These are phyloP conservation scores for Mareca penelope DNA, from an alignment of 2,797 vertebrate species.

Conservation along the genomic window DNA sequence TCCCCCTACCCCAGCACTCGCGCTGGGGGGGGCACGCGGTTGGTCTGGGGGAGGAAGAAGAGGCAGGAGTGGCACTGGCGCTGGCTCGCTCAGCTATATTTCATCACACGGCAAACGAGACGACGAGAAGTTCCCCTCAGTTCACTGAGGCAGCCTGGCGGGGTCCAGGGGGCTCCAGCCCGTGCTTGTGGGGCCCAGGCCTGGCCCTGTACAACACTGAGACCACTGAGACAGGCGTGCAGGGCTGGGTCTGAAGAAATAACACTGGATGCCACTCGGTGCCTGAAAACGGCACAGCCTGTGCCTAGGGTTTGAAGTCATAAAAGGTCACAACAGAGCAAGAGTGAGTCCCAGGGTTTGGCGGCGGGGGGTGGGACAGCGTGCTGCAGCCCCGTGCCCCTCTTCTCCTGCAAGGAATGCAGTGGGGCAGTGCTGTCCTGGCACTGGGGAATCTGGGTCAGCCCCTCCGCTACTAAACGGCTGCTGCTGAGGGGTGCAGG, in stretches of 20 bases:
- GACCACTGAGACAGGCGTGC: conserved; percentile 8
- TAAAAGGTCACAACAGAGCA: background rate
- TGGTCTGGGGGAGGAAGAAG: fast-evolving
- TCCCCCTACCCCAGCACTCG: too few species aligned
- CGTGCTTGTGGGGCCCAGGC: background rate
- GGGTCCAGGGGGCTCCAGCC: background rate
- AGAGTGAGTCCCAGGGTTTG: background rate
- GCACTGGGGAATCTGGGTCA: background rate
- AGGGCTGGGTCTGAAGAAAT: background rate
- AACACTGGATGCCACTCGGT: background rate
- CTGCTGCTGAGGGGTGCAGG: background rate
- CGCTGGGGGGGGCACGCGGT: fast-evolving
- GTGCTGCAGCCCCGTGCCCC: background rate
- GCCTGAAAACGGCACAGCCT: background rate
- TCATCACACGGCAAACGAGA: conserved; percentile 28
- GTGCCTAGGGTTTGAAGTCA: background rate
- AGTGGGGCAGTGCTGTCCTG: background rate
- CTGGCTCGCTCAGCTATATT: conserved; percentile 54
- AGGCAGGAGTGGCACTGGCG: fast-evolving
- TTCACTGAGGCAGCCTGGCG: background rate
- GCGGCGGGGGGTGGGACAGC: fast-evolving
- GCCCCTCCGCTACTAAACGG: fast-evolving
- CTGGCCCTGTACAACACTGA: conserved; percentile 40
- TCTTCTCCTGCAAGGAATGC: background rate
- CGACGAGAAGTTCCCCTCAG: background rate